phyloP scores from a whole-genome alignment of 2,113 vertebrate species.

The Malurus elegans region DNA sequence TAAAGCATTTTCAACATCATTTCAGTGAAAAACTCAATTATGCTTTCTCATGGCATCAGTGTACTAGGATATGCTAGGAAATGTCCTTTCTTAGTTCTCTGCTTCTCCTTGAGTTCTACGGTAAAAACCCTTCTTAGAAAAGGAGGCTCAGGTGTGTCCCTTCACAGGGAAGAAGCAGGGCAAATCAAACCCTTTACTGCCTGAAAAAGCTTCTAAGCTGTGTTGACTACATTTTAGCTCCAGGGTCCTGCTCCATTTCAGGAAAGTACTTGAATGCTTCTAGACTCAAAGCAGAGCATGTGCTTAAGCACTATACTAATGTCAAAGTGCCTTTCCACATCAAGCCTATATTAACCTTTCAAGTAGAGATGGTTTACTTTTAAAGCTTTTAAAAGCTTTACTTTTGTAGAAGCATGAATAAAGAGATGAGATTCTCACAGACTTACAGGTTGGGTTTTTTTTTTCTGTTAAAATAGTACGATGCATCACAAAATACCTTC shows the following conservation, averaged over 20 bases:
- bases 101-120: background rate
- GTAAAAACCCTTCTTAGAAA: background rate
- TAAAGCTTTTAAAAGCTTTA: background rate
- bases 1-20: background rate
- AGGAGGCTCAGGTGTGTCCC: background rate
- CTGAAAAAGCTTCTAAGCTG: background rate
- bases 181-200: background rate
- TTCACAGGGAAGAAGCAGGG: background rate
- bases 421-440: background rate
- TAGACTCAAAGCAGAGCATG: background rate
- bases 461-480: background rate
- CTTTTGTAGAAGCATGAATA: background rate
- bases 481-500: background rate
- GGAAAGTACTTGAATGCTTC: background rate
- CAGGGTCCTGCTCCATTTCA: background rate
- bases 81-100: background rate
- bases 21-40: background rate
- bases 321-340: background rate
- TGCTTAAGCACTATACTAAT: background rate
- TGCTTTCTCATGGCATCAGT: background rate
- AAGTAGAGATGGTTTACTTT: background rate
- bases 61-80: background rate
- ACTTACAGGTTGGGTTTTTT: background rate
- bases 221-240: background rate
- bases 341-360: background rate